Evolutionary conservation across 1,140 invertebrate species (phyloP).

Genomic region (Bombus fervidus): DNA sequence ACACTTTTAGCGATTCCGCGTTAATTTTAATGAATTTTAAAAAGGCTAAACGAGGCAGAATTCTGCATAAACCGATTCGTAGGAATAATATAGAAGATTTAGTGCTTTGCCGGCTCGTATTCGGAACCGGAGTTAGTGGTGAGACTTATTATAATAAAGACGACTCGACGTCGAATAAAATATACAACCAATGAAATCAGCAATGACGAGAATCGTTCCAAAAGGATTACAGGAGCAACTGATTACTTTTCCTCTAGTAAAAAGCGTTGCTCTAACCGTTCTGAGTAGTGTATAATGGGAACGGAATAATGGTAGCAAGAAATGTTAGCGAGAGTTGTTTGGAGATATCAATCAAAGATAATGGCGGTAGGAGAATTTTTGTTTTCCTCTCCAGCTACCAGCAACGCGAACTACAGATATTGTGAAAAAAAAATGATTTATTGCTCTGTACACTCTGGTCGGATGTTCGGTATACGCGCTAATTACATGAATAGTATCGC

Average conservation of each 20-base stretch:
- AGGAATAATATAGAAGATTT: too few relatives aligned
- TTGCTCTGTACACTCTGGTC: conserved; percentile 30
- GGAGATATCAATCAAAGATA: conserved; percentile 52
- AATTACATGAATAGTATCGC: conserved; percentile 35
- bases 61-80: background rate
- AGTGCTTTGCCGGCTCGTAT: background rate
- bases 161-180: background rate
- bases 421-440: conserved; percentile 46
- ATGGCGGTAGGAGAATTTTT: conserved; percentile 43
- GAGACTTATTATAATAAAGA: background rate
- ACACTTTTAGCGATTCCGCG: background rate
- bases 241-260: conserved; percentile 23
- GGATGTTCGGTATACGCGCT: conserved; percentile 20
- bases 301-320: conserved; percentile 46
- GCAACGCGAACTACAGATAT: background rate
- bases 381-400: conserved; percentile 24
- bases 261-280: conserved; percentile 29
- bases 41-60: background rate
- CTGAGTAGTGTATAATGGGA: conserved; percentile 44
- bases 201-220: background rate
- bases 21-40: background rate
- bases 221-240: conserved; percentile 12
- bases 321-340: conserved; percentile 35
- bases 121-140: background rate
- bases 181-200: background rate